A percentile compares a stretch with the other conserved stretches of the same genome.
Evolutionary conservation across 2,797 vertebrate genomes (phyloP).

Genomic region (Toxotes lorentzi): DNA sequence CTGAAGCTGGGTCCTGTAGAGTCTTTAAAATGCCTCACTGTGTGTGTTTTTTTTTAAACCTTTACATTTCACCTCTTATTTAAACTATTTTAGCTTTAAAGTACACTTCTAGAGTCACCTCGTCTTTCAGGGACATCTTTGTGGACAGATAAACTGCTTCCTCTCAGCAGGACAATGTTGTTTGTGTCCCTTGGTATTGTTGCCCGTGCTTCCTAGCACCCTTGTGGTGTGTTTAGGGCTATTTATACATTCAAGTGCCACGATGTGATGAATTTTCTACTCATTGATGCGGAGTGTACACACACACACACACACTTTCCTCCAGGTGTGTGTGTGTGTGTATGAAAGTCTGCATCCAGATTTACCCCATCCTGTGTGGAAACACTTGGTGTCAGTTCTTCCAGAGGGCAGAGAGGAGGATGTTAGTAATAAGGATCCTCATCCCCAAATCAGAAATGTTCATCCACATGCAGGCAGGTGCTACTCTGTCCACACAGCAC

Average conservation of each 20-base stretch:
- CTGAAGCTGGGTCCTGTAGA: conserved; percentile 21
- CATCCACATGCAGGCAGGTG: not conserved
- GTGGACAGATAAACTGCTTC: conserved; percentile 13
- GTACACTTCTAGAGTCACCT: conserved; percentile 1
- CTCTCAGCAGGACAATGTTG: conserved; percentile 16
- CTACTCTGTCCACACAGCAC: not conserved
- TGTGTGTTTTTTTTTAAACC: not conserved
- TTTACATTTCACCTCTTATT: conserved; percentile 32
- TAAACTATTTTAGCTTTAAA: conserved; percentile 11
- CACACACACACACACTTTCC: conserved; percentile 6
- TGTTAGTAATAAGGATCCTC: not conserved
- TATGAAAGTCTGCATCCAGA: conserved; percentile 21
- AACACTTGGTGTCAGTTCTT: not conserved
- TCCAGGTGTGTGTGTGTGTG: conserved; percentile 1
- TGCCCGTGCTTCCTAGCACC: conserved; percentile 1
- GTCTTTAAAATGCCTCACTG: conserved; percentile 8
- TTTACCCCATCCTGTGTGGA: conserved; percentile 14
- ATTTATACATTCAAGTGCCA: conserved; percentile 37
- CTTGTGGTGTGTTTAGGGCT: conserved; percentile 32
- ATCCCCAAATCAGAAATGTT: not conserved
- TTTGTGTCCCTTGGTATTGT: conserved; percentile 31
- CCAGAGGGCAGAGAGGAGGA: not conserved
- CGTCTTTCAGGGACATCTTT: conserved; percentile 21
- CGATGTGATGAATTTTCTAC: conserved; percentile 28
- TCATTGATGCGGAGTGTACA: conserved; percentile 24